Evolutionary conservation across 2,797 vertebrate species (phyloP).

Genomic region (Selene dorsalis): DNA sequence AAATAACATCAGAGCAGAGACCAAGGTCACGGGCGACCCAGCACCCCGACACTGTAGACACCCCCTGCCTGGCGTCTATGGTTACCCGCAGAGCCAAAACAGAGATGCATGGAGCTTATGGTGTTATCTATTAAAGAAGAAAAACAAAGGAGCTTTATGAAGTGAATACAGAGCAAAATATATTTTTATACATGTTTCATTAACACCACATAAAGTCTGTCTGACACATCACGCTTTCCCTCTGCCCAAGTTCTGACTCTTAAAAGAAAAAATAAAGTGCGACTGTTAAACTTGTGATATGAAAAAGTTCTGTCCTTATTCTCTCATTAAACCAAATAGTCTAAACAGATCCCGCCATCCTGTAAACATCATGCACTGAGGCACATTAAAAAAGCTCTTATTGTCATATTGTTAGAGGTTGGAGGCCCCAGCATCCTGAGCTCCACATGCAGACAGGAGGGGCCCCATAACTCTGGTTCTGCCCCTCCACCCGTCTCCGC

Average conservation of each 20-base stretch:
- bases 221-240: not conserved
- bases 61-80: slow-evolving; percentile 22
- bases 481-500: slow-evolving; percentile 51
- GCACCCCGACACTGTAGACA: slow-evolving; percentile 30
- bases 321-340: slow-evolving; percentile 13
- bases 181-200: not conserved
- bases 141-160: not conserved
- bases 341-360: not conserved
- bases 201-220: not conserved
- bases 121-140: slow-evolving; percentile 3
- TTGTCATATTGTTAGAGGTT: slow-evolving; percentile 52
- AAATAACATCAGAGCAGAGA: slow-evolving; percentile 50
- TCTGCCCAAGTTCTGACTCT: not conserved
- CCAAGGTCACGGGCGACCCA: slow-evolving; percentile 36
- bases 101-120: slow-evolving; percentile 8
- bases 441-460: slow-evolving; percentile 66
- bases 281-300: not conserved
- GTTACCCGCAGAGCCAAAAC: slow-evolving; percentile 39
- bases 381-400: slow-evolving; percentile 44
- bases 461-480: slow-evolving; percentile 67
- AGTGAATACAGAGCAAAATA: not conserved
- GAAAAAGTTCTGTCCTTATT: not conserved
- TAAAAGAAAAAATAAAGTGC: slow-evolving; percentile 1
- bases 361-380: slow-evolving; percentile 29
- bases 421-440: slow-evolving; percentile 59